Percentiles rank a stretch among this genome's conserved stretches.
phyloP scores from a whole-genome alignment of 1,140 invertebrate species.

The Drosophila truncata region DNA sequence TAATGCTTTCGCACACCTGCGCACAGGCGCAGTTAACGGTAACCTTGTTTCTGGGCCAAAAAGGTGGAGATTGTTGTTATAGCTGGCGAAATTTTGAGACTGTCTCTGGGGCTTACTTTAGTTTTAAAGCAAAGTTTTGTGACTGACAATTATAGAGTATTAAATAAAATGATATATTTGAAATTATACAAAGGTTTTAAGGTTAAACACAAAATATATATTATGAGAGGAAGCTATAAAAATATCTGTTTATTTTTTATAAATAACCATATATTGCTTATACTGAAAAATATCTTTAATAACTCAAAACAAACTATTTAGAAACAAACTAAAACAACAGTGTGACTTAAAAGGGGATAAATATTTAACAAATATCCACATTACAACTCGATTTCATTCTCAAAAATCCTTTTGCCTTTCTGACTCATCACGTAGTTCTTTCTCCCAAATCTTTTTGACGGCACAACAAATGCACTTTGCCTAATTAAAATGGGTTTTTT shows the following conservation, averaged over 20 bases:
- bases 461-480: slow-evolving; percentile 38
- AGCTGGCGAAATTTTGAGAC: slow-evolving; percentile 58
- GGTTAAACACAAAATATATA: neutral
- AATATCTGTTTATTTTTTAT: neutral
- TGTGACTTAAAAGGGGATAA: neutral
- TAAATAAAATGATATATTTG: neutral
- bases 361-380: neutral
- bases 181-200: too few relatives aligned
- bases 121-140: neutral
- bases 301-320: neutral
- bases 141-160: neutral
- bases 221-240: neutral
- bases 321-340: neutral
- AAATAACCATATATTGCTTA: too few relatives aligned
- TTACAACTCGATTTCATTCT: neutral
- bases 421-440: neutral
- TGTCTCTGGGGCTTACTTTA: neutral
- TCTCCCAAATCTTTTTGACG: neutral
- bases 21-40: slow-evolving; percentile 67
- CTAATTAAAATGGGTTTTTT: slow-evolving; percentile 54
- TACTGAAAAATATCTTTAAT: neutral
- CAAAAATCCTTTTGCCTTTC: neutral
- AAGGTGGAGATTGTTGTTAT: slow-evolving; percentile 53
- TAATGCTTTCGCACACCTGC: slow-evolving; percentile 82
- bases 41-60: slow-evolving; percentile 79